These are phyloP conservation scores for Camptogramma bilineatum DNA, from an alignment of 2,888 invertebrate species.

Conservation along the genomic window DNA sequence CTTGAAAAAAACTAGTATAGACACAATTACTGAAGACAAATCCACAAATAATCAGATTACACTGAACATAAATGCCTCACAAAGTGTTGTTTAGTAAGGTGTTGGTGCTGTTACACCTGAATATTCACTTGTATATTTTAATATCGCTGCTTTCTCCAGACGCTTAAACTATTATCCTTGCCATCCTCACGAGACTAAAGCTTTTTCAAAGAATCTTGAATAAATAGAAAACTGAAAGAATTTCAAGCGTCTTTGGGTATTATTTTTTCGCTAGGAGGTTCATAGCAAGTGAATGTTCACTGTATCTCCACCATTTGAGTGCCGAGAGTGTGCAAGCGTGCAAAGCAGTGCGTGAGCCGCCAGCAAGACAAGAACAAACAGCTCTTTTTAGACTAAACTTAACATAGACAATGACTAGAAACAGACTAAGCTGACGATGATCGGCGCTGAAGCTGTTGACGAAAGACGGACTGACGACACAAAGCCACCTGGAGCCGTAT, in stretches of 20 bases:
- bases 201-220: too few relatives aligned
- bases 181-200: too few relatives aligned
- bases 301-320: background rate
- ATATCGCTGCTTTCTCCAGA: too few relatives aligned
- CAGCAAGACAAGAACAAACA: conserved; percentile 1
- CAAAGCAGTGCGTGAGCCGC: conserved; percentile 38
- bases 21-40: too few relatives aligned
- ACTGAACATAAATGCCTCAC: background rate
- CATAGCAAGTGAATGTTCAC: background rate
- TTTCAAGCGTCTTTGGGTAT: too few relatives aligned
- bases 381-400: conserved; percentile 2
- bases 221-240: too few relatives aligned
- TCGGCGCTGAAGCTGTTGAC: conserved; percentile 32
- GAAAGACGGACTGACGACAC: conserved; percentile 25
- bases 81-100: background rate
- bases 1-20: too few relatives aligned
- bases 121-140: background rate
- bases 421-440: conserved; percentile 17
- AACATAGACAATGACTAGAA: conserved; percentile 11
- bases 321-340: conserved; percentile 46
- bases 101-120: background rate
- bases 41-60: background rate
- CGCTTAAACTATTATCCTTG: too few relatives aligned
- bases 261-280: background rate
- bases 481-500: conserved; percentile 22